Conservation (phyloP, 2,888 invertebrate genomes). For the Branchipolynoe longqiensis region DNA sequence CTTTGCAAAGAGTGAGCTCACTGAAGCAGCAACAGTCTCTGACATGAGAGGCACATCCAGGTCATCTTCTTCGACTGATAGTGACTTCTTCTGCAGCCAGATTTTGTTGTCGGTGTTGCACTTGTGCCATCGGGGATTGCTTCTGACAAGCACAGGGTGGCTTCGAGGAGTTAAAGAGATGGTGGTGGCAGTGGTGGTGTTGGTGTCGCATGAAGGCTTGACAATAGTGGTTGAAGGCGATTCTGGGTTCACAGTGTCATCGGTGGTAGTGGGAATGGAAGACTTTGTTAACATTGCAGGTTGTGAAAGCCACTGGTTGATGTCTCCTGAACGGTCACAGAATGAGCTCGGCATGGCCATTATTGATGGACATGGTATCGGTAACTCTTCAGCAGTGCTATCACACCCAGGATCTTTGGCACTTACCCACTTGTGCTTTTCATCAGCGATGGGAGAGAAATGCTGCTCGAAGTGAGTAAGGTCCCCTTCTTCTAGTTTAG, state of each 20-base stretch:
- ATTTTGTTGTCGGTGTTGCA: background rate
- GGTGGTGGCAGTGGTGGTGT: background rate
- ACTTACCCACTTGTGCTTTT: background rate
- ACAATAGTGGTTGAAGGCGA: no score
- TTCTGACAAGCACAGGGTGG: background rate
- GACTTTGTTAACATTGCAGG: background rate
- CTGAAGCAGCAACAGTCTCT: constrained; percentile 1
- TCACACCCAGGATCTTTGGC: background rate
- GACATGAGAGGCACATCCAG: constrained; percentile 1
- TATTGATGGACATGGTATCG: no score
- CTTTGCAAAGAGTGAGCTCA: constrained; percentile 19
- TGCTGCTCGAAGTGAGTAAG: background rate
- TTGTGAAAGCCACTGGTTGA: background rate
- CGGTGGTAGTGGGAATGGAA: no score
- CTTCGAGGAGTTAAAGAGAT: background rate
- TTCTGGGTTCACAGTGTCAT: no score
- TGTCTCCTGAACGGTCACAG: background rate
- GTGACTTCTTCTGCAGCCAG: constrained; percentile 31
- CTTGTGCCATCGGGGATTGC: background rate
- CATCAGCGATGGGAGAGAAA: background rate
- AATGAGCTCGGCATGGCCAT: no score
- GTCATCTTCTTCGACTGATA: constrained; percentile 25
- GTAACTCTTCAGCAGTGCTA: background rate
- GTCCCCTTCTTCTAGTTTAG: background rate
- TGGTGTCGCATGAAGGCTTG: background rate